phyloP scores from a whole-genome alignment of 2,888 invertebrate species.

The Lithosia quadra region DNA sequence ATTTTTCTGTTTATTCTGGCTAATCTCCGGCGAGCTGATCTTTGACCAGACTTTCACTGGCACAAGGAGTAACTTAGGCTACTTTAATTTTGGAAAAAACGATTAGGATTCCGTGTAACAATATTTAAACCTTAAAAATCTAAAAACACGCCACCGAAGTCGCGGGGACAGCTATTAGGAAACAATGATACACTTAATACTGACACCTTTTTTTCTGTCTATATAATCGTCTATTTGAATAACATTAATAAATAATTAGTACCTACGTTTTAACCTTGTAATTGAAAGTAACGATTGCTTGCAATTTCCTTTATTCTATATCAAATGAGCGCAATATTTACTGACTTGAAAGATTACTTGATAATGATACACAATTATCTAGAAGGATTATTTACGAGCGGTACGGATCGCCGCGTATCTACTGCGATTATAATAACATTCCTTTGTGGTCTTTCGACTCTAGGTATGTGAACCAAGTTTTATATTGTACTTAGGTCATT shows the following conservation, averaged over 20 bases:
- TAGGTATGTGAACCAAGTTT: neutral
- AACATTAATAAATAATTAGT: neutral
- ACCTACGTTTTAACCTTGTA: conserved; percentile 24
- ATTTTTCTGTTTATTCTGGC: too few species aligned
- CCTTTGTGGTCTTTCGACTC: neutral
- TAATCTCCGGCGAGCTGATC: too few species aligned
- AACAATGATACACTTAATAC: neutral
- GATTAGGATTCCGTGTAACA: too few species aligned
- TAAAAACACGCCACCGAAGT: too few species aligned
- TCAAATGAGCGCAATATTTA: conserved; percentile 22
- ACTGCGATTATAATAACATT: neutral
- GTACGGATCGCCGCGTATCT: neutral
- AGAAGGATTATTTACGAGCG: neutral
- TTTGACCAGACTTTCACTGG: too few species aligned
- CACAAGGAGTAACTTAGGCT: too few species aligned
- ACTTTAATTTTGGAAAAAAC: too few species aligned
- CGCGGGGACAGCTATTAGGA: neutral
- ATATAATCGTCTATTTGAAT: conserved; percentile 6
- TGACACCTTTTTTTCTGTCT: neutral
- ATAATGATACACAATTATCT: conserved; percentile 14
- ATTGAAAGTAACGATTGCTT: conserved; percentile 27
- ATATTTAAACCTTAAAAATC: too few species aligned
- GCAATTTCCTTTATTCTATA: conserved; percentile 29
- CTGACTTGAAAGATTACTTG: conserved; percentile 35
- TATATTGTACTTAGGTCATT: too few species aligned